A percentile compares a stretch with the other conserved stretches of the same genome.
These are phyloP conservation scores for Rhyacichthys aspro DNA, from an alignment of 2,797 vertebrate species.

Conservation along the genomic window DNA sequence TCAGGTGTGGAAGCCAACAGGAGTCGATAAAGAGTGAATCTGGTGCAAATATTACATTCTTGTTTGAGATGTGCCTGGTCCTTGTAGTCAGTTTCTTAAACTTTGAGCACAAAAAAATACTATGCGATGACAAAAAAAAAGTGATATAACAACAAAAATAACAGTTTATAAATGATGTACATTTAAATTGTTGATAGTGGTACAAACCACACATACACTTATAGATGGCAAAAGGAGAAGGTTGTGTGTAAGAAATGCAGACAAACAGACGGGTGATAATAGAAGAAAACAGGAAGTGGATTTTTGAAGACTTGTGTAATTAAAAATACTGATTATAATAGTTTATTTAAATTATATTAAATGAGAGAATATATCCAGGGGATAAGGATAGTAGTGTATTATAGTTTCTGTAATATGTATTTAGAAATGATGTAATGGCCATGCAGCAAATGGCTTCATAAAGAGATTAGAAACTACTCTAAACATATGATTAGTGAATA, in stretches of 20 bases:
- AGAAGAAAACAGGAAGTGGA: conserved; percentile 33
- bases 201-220: conserved; percentile 6
- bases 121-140: conserved; percentile 3
- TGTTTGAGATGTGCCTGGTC: conserved; percentile 50
- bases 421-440: conserved; percentile 1
- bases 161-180: conserved; percentile 35
- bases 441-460: background rate
- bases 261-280: conserved; percentile 14
- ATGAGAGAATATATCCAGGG: conserved; percentile 3
- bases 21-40: conserved; percentile 82
- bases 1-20: conserved; percentile 96
- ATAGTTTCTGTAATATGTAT: conserved; percentile 3
- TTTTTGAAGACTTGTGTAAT: conserved; percentile 19
- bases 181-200: conserved; percentile 22
- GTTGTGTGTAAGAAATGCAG: conserved; percentile 41
- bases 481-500: conserved; percentile 21
- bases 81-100: conserved; percentile 26
- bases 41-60: conserved; percentile 66
- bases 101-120: conserved; percentile 25
- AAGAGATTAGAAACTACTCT: conserved; percentile 12
- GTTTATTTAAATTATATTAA: background rate
- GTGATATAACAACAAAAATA: background rate
- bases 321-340: background rate
- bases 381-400: conserved; percentile 1
- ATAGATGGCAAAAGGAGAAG: conserved; percentile 32